A percentile compares a stretch with the other conserved stretches of the same genome.
These are phyloP conservation scores for Acholoe squamosa DNA, from an alignment of 2,888 invertebrate species.

Conservation along the genomic window DNA sequence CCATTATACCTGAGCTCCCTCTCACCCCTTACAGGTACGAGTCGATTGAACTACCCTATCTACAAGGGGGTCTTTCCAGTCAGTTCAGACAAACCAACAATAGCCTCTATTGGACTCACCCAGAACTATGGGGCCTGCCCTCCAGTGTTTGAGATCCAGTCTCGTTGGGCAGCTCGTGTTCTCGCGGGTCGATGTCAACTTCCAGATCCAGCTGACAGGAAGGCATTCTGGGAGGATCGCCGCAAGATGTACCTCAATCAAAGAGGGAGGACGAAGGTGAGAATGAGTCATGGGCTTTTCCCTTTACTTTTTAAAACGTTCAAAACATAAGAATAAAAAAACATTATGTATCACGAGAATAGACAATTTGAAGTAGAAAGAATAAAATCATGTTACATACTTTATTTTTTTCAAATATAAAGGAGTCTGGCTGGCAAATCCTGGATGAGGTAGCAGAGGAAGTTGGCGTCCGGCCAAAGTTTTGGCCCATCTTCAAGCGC, in stretches of 20 bases:
- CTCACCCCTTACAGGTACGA: not conserved
- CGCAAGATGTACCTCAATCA: not conserved
- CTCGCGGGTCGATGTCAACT: not conserved
- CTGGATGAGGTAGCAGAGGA: not conserved
- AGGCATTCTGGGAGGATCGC: not conserved
- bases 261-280: not conserved
- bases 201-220: not conserved
- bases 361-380: too few relatives aligned
- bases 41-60: not conserved
- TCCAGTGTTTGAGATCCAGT: not conserved
- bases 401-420: too few relatives aligned
- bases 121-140: constrained; percentile 21
- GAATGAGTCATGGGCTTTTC: too few relatives aligned
- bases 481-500: not conserved
- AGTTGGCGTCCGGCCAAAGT: not conserved
- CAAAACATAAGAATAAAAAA: too few relatives aligned
- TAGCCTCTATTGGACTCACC: not conserved
- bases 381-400: too few relatives aligned
- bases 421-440: not conserved
- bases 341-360: too few relatives aligned
- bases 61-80: not conserved
- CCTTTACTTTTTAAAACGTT: too few relatives aligned
- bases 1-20: too few relatives aligned
- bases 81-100: not conserved
- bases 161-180: not conserved